Evolutionary conservation across 35 echinoderm and acorn worm species (phyloP), one percentile per base, ranked within the genome.

Genomic region (Ophioderma brevispina): DNA sequence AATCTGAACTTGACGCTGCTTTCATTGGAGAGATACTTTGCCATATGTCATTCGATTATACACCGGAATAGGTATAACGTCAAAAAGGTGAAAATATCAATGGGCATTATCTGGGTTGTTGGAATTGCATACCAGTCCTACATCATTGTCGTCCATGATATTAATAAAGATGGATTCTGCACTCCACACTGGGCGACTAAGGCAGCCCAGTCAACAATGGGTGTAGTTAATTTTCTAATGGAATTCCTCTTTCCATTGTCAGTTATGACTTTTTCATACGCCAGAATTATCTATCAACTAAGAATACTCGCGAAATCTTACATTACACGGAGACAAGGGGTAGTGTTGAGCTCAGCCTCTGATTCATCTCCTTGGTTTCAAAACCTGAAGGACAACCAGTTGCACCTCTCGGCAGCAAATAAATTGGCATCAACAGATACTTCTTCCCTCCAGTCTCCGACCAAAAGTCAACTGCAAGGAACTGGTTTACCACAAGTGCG

Each of bases 251-350:
- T 94, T 38, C 95, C 95, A 8, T 43, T 97, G 0, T 33, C 89
- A 15, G 78, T 97, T 14, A 97, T 97, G 95, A 89, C 85, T 5
- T 97, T 92, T 42, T 87, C 95, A 25, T 97, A 97, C 76, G 77
- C 86, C 32, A 90, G 85, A 49, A 97, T 97, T 39, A 92, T 97
- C 23, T 15, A 80, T 23, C 0, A 49, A 36, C 87, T 89, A 13
- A 79, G 59, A 32, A 32, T 40, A 33, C 78, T 89, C 25, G 23
- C 78, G 15, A 55, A 46, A 28, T 80, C 49, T 56, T 70, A 70
- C 59, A 70, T 30, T 25, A 25, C 10, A 70, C 10, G 59, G n/a
- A 8, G 28, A 13, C 59, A 70, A 25, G 23, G 10, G 4, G 15
- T 1, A 25, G 23, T 70, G 10, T 2, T 70, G 15, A 70, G 59